phyloP scores from a whole-genome alignment of 2,888 invertebrate genomes.

The Acrocera orbiculus region DNA sequence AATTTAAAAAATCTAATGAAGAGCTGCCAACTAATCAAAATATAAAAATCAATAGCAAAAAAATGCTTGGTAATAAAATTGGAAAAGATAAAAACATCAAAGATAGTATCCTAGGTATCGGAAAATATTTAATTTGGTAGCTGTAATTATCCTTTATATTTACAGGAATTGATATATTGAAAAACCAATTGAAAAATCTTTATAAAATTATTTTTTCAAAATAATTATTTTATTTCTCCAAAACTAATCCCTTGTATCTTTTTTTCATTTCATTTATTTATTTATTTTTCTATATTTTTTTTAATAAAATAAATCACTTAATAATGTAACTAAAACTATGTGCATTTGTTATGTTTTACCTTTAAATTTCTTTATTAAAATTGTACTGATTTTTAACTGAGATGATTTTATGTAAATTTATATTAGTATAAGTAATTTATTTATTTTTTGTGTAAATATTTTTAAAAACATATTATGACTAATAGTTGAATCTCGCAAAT shows the following conservation, averaged over 20 bases:
- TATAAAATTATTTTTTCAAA: conserved; percentile 33
- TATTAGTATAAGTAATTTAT: too few species aligned
- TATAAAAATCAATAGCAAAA: conserved; percentile 17
- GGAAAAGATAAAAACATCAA: conserved; percentile 27
- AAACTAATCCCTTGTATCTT: neutral
- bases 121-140: conserved; percentile 72
- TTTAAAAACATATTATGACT: too few species aligned
- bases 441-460: too few species aligned
- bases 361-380: too few species aligned
- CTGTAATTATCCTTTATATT: conserved; percentile 15
- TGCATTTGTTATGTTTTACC: too few species aligned
- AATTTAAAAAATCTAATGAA: conserved; percentile 7
- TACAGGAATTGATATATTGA: conserved; percentile 32
- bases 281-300: neutral
- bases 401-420: too few species aligned
- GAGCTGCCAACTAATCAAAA: too few species aligned
- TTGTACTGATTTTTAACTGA: too few species aligned
- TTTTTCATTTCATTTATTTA: neutral
- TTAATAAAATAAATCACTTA: neutral
- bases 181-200: conserved; percentile 32
- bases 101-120: conserved; percentile 71
- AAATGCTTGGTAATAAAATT: conserved; percentile 34
- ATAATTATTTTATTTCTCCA: too few species aligned
- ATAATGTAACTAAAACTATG: neutral
- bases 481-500: too few species aligned